Conservation (phyloP, 2,113 vertebrate species). For the Odocoileus hemionus region DNA sequence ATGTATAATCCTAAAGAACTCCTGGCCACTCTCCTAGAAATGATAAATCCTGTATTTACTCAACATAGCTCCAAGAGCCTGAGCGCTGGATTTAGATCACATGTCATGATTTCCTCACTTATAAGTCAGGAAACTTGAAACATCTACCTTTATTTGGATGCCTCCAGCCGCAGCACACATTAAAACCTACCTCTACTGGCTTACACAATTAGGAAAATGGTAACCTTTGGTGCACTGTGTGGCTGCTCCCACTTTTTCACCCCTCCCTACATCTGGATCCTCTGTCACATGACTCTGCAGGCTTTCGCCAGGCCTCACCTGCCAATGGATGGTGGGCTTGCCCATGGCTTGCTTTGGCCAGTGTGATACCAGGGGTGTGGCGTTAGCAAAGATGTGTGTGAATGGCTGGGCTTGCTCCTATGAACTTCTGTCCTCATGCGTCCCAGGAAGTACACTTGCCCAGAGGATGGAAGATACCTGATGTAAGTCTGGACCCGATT, state of each 20-base stretch:
- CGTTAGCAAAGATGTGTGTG: neutral
- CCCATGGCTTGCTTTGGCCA: neutral
- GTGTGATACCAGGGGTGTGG: neutral
- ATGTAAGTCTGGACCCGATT: neutral
- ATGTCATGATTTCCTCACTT: neutral
- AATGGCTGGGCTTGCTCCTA: rapidly evolving
- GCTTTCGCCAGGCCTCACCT: neutral
- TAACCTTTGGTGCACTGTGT: neutral
- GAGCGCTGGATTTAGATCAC: neutral
- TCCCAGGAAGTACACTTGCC: neutral
- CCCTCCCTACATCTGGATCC: neutral
- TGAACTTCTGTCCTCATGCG: too few relatives aligned
- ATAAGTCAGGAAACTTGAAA: neutral
- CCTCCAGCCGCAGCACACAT: neutral
- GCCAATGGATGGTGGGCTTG: neutral
- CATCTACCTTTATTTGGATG: neutral
- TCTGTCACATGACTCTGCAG: neutral
- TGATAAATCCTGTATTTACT: neutral
- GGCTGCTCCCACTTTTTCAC: neutral
- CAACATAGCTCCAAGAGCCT: neutral
- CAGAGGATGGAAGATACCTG: neutral
- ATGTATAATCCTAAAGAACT: neutral
- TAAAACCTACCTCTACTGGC: neutral
- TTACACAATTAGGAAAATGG: neutral
- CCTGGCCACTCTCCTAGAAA: neutral